Conservation (phyloP, 2,113 vertebrate genomes). For the Bubalus kerabau region DNA sequence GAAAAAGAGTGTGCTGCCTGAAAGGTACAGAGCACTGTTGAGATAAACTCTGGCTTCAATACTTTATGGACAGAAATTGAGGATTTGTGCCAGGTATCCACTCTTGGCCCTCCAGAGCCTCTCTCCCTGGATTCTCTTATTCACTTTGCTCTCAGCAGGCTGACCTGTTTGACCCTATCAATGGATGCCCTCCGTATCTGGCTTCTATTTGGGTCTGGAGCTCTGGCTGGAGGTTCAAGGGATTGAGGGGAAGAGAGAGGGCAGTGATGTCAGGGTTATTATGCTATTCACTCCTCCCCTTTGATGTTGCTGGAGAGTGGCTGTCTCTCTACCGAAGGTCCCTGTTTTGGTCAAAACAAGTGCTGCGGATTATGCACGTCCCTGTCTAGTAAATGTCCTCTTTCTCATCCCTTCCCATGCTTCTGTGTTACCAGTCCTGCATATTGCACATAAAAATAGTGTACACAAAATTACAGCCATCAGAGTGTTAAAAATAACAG, state of each 20-base stretch:
- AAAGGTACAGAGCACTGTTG: neutral
- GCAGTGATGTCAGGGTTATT: neutral
- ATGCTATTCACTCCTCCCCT: neutral
- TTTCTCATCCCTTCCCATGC: neutral
- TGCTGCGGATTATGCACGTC: neutral
- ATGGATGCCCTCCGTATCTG: rapidly evolving
- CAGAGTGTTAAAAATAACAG: neutral
- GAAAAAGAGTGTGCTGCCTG: neutral
- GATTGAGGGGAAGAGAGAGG: neutral
- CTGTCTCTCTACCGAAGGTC: neutral
- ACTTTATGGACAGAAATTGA: neutral
- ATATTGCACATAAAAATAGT: neutral
- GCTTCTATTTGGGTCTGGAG: neutral
- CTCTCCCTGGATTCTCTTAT: neutral
- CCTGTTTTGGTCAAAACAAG: neutral
- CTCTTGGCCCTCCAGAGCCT: neutral
- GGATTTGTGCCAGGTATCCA: neutral
- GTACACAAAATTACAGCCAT: neutral
- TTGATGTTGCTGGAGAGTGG: neutral
- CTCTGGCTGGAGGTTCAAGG: neutral
- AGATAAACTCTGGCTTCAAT: neutral
- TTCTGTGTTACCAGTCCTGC: neutral
- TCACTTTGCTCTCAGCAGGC: neutral
- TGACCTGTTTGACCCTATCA: neutral
- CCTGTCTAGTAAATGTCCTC: neutral